Base-by-base conservation (phyloP, 2,113 vertebrate genomes). In the Passer montanus region DNA sequence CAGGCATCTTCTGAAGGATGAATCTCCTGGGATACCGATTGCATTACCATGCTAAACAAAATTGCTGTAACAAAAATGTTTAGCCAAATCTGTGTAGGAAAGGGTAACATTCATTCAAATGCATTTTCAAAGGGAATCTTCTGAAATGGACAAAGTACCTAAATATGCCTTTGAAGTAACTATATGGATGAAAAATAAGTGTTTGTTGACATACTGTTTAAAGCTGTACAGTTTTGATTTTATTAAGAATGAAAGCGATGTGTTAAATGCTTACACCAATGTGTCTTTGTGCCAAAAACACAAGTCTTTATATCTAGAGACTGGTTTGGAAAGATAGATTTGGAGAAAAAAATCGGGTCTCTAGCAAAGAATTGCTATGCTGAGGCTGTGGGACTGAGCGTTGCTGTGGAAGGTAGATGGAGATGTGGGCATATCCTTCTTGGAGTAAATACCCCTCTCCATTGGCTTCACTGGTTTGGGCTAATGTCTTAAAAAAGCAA, bases 61-160 rank as follows among this genome's bases (percentile, higher is more conserved):
- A 92, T 84, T 84, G 88, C 76, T 93, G 49, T 89, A 93, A 90
- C 88, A 94, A 93, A 94, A 94, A 90, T 53, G 53, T 90, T 95
- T 94, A 78, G 73, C 53, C 41, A 96, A 39, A 84, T 91, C 60
- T 78, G 44, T 15, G 0, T 75, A 77, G 83, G 81, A 88, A 86
- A 83, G 41, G 33, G 56, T 84, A 62, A 19, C 1, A 0, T 59
- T 93, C 43, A 21, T 92, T 87, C 67, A 86, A 90, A 90, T 53
- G 37, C 62, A 21, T 90, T 94, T 93, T 92, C 83, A 84, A 90
- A 91, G 41, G 47, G 43, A 74, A 56, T 86, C 52, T 84, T 90
- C 39, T 86, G 56, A 77, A 86, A 86, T 50, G 33, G 76, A 80
- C n/a, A 8, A 79, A 77, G 23, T 73, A 50, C 28, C 47, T 86